phyloP scores from a whole-genome alignment of 2,797 vertebrate species.

The Babyrousa celebensis region DNA sequence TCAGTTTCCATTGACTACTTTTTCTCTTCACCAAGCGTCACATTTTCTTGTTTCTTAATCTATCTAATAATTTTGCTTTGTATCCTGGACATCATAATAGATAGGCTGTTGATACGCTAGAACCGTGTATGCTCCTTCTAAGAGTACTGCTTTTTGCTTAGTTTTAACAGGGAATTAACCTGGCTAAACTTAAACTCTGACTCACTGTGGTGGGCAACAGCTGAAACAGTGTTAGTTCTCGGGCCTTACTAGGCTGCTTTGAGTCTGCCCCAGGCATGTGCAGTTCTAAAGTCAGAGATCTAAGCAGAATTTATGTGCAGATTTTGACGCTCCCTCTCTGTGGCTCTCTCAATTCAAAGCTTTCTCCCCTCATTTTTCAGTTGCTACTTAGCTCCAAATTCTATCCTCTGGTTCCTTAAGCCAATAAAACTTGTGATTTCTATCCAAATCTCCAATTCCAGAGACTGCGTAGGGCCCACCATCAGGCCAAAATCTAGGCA shows the following conservation, averaged over 20 bases:
- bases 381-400: neutral
- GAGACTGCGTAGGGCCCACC: neutral
- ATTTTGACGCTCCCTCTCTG: neutral
- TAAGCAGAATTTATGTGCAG: neutral
- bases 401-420: too few relatives aligned
- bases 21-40: neutral
- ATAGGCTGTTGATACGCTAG: neutral
- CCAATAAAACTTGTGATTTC: neutral
- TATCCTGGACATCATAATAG: neutral
- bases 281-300: neutral
- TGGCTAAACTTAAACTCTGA: neutral
- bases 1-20: neutral
- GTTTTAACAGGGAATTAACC: neutral
- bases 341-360: neutral
- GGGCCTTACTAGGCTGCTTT: neutral
- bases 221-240: neutral
- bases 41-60: neutral
- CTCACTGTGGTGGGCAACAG: neutral
- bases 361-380: neutral
- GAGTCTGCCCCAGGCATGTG: neutral
- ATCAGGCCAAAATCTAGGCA: neutral
- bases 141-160: neutral
- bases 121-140: neutral
- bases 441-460: neutral
- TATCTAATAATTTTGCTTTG: conserved; percentile 6